Evolutionary conservation across 2,888 invertebrate species (phyloP).

Genomic region (Auanema freiburgensis): DNA sequence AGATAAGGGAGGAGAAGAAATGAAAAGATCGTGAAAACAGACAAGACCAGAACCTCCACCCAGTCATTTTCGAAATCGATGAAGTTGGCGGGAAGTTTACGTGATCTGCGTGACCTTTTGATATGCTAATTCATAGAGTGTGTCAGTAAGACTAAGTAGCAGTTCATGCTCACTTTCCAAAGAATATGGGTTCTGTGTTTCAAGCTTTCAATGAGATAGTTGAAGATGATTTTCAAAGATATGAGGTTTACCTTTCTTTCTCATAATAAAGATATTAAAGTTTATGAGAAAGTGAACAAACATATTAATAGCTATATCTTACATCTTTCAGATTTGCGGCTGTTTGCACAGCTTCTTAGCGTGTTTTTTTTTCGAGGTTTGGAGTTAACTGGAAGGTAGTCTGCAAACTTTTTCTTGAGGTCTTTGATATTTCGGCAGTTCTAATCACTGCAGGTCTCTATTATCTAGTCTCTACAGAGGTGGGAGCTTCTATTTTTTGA

Average conservation of each 20-base stretch:
- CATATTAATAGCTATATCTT: too few relatives aligned
- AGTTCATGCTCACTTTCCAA: too few relatives aligned
- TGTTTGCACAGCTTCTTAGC: slow-evolving; percentile 21
- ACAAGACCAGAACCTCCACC: too few relatives aligned
- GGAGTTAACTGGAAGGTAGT: neutral
- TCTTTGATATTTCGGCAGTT: neutral
- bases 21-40: too few relatives aligned
- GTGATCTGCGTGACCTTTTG: too few relatives aligned
- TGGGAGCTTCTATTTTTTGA: neutral
- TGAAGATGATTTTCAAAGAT: slow-evolving; percentile 2
- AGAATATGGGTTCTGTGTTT: neutral
- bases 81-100: too few relatives aligned
- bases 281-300: neutral
- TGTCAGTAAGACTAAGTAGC: too few relatives aligned
- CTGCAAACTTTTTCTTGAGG: neutral
- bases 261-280: neutral
- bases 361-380: slow-evolving; percentile 19
- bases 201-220: neutral
- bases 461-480: neutral
- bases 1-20: too few relatives aligned
- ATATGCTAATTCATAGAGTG: too few relatives aligned
- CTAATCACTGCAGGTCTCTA: too few relatives aligned
- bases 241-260: neutral
- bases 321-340: slow-evolving; percentile 13
- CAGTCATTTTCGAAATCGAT: too few relatives aligned